Percentiles rank a stretch among this genome's conserved stretches.
phyloP scores from a whole-genome alignment of 2,888 invertebrate genomes.

The Cryptocheilus praepositus region DNA sequence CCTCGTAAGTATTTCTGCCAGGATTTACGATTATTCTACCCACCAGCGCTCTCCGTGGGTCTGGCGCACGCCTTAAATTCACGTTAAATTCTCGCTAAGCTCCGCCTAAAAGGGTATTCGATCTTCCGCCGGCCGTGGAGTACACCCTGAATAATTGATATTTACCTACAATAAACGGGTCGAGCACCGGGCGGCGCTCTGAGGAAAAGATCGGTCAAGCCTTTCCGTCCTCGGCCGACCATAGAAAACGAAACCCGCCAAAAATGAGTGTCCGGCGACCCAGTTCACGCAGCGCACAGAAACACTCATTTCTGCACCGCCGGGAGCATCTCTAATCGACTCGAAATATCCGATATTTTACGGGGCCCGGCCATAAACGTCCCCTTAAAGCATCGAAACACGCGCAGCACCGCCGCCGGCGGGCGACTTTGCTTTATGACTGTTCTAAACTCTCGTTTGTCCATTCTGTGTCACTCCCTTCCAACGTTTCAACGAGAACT shows the following conservation, averaged over 20 bases:
- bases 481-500: conserved; percentile 5
- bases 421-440: background rate
- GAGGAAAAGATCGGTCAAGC: background rate
- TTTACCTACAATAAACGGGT: background rate
- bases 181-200: background rate
- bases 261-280: too few species aligned
- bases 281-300: too few species aligned
- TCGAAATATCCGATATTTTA: too few species aligned
- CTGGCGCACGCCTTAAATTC: background rate
- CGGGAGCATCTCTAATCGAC: too few species aligned
- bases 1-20: too few species aligned
- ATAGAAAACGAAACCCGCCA: background rate
- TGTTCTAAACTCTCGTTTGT: conserved; percentile 3
- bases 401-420: background rate
- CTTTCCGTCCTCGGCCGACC: background rate
- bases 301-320: too few species aligned
- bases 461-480: background rate
- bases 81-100: conserved; percentile 10
- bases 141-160: conserved; percentile 2
- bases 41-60: too few species aligned
- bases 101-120: conserved; percentile 9
- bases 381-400: conserved; percentile 3
- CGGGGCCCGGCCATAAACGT: too few species aligned
- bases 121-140: background rate
- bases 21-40: too few species aligned